A percentile compares a stretch with the other conserved stretches of the same genome.
Evolutionary conservation across 2,888 invertebrate genomes (phyloP).

Genomic region (Cryptus viduatorius): DNA sequence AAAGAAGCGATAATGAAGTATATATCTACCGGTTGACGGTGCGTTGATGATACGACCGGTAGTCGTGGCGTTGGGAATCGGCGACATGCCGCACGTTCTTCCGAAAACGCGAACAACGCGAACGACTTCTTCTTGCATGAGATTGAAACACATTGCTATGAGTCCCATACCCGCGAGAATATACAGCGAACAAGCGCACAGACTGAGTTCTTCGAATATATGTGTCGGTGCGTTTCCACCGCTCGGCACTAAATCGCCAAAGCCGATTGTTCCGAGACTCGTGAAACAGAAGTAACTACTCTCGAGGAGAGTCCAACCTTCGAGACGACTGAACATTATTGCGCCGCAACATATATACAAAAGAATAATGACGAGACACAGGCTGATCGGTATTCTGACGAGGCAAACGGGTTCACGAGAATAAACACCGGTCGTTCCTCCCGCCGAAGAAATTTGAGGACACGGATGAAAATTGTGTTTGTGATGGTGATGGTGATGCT

Average conservation of each 20-base stretch:
- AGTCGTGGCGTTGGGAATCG: slow-evolving; percentile 41
- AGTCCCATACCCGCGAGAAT: slow-evolving; percentile 94
- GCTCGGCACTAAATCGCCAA: slow-evolving; percentile 92
- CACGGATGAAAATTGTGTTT: slow-evolving; percentile 80
- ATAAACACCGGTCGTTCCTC: slow-evolving; percentile 80
- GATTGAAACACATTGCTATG: slow-evolving; percentile 94
- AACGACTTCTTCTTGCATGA: slow-evolving; percentile 92
- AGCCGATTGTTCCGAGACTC: slow-evolving; percentile 93
- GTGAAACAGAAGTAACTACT: slow-evolving; percentile 94
- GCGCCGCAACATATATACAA: slow-evolving; percentile 96
- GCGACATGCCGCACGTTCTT: slow-evolving; percentile 80
- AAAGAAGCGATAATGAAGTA: not conserved
- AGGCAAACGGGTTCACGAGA: slow-evolving; percentile 86
- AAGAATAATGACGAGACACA: slow-evolving; percentile 94
- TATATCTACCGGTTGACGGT: slow-evolving; percentile 46
- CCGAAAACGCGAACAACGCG: slow-evolving; percentile 86
- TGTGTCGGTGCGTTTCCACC: slow-evolving; percentile 84
- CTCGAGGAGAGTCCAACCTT: slow-evolving; percentile 96
- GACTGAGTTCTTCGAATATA: slow-evolving; percentile 88
- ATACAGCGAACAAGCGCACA: slow-evolving; percentile 92
- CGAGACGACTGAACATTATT: slow-evolving; percentile 94
- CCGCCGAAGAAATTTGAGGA: slow-evolving; percentile 75
- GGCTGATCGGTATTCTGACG: slow-evolving; percentile 93
- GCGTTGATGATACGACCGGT: slow-evolving; percentile 38
- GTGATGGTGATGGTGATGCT: slow-evolving; percentile 37